Percentiles rank a stretch among this genome's conserved stretches.
These are phyloP conservation scores for Myanophis thanlyinensis DNA, from an alignment of 2,113 vertebrate species.

Conservation along the genomic window DNA sequence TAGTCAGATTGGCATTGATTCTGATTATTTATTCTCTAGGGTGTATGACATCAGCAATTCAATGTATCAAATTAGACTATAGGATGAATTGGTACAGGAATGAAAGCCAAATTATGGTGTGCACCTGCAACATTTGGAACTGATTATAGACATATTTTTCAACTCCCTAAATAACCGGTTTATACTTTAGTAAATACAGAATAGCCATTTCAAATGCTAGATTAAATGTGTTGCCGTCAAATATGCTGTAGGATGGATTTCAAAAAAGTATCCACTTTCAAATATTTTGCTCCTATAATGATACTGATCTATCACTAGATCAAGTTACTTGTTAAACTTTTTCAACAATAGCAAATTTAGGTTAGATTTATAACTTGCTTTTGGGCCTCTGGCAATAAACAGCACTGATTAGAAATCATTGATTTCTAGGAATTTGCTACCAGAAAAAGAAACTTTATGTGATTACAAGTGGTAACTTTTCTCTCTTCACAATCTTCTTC, in stretches of 20 bases:
- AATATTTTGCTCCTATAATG: background rate
- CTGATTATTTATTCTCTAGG: background rate
- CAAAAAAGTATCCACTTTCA: background rate
- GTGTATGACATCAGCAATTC: background rate
- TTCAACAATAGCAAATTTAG: too few relatives aligned
- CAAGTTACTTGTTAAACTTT: too few relatives aligned
- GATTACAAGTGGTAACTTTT: background rate
- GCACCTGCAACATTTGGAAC: background rate
- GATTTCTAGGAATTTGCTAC: background rate
- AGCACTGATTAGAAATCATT: background rate
- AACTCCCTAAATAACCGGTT: background rate
- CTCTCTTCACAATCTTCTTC: background rate
- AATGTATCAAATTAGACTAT: background rate
- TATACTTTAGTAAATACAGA: background rate
- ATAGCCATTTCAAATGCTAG: background rate
- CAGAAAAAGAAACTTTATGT: background rate
- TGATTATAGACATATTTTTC: background rate
- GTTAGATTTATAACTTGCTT: background rate
- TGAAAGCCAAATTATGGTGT: background rate
- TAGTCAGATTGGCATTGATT: background rate
- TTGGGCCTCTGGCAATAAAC: background rate
- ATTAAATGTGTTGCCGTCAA: background rate
- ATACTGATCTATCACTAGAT: too few relatives aligned
- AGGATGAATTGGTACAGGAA: background rate
- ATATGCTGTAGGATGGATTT: background rate